phyloP scores from a whole-genome alignment of 2,113 vertebrate species.

The Scopus umbretta region DNA sequence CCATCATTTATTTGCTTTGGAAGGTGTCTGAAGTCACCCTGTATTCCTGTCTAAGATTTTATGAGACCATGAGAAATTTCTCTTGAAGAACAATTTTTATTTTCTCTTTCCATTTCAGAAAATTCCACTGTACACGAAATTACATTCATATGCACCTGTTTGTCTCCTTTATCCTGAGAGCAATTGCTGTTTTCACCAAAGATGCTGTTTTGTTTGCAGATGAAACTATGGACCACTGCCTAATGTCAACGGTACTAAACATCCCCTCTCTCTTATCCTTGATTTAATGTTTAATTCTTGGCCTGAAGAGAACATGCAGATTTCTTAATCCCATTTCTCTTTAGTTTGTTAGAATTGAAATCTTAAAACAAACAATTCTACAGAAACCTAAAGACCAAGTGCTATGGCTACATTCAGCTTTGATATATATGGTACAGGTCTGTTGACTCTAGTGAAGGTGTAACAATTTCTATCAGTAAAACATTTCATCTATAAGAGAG shows the following conservation, averaged over 20 bases:
- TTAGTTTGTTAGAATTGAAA: neutral
- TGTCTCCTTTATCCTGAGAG: constrained; percentile 84
- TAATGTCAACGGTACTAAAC: constrained; percentile 80
- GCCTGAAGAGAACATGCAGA: neutral
- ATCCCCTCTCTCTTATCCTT: neutral
- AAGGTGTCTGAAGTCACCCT: neutral
- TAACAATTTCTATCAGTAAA: neutral
- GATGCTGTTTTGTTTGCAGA: constrained; percentile 84
- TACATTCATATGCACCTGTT: constrained; percentile 94
- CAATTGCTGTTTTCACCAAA: constrained; percentile 85
- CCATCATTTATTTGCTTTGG: neutral
- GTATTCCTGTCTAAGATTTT: neutral
- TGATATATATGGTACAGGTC: neutral
- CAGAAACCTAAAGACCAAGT: neutral
- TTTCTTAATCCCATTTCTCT: neutral
- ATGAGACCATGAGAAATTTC: neutral
- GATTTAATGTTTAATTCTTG: neutral
- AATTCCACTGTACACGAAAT: constrained; percentile 88
- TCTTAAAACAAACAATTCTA: neutral
- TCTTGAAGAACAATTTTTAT: neutral
- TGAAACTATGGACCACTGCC: constrained; percentile 84
- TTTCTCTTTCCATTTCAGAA: constrained; percentile 66
- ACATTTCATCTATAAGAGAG: neutral
- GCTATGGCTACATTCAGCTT: neutral
- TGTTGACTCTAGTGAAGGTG: neutral